A percentile compares a stretch with the other conserved stretches of the same genome.
Conservation (phyloP, 2,888 invertebrate species). For the Lampropteryx suffumata region DNA sequence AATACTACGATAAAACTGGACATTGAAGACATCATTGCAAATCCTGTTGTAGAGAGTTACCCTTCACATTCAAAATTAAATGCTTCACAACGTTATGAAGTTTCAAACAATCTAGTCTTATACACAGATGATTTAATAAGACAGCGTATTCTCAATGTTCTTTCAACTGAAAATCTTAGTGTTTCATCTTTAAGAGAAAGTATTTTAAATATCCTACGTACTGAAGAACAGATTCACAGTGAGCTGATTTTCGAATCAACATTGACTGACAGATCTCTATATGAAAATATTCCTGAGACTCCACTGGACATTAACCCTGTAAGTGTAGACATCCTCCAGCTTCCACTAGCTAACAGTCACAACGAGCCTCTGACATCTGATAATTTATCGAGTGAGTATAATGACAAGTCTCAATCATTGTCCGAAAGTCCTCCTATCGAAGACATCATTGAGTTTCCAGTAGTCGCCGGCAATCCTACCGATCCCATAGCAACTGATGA, state of each 20-base stretch:
- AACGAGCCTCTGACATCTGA: no score
- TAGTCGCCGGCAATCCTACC: not conserved
- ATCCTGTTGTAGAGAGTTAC: not conserved
- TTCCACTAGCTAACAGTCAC: no score
- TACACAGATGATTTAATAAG: slow-evolving; percentile 3
- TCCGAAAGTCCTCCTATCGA: no score
- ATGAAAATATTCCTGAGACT: not conserved
- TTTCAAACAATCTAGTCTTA: not conserved
- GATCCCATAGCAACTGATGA: not conserved
- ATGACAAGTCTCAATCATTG: not conserved
- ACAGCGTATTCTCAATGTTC: slow-evolving; percentile 6
- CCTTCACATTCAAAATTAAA: not conserved
- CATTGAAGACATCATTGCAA: not conserved
- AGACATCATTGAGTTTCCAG: not conserved
- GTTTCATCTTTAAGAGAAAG: slow-evolving; percentile 3
- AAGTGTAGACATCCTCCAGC: no score
- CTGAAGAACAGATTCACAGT: slow-evolving; percentile 1
- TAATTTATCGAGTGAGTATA: not conserved
- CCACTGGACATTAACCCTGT: not conserved
- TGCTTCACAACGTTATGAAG: not conserved
- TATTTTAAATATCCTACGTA: slow-evolving; percentile 5
- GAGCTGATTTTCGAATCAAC: not conserved
- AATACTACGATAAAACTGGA: not conserved
- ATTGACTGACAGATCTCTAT: not conserved
- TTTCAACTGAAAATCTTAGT: not conserved